Base-by-base conservation (phyloP, 2,888 invertebrate species). In the Hypselothyrea guttata region DNA sequence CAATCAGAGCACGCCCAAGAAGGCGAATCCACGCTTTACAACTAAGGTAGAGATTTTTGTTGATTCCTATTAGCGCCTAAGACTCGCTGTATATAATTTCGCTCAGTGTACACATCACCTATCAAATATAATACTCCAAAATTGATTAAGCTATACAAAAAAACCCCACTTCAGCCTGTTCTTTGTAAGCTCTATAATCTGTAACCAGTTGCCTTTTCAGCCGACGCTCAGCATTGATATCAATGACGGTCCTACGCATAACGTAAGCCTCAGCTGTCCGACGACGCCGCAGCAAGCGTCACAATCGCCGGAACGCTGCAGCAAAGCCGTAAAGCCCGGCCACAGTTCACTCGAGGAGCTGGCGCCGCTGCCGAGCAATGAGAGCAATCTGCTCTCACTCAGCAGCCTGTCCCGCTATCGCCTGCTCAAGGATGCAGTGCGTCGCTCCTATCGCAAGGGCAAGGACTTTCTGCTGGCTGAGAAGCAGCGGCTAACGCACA, bases 11-110 rank as follows among this genome's bases (percentile, higher is more conserved):
- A 88, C 89, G 8, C 89, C 88, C 49, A 88, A 85, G 67, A 89
- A 88, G 38, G 56, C 55, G 16, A 58, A 65, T 31, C 79, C 79
- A 34, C 78, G 81, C 7, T 88, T 86, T 76, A 83, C 79, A 40
- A 84, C 89, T 66, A 89, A 89, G 89, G 89, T 89, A 89, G 89
- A 89, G 73, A 72, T 89, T 78, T 89, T 87, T 75, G 71, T 89
- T 76, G 86, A 89, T 72, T 86, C 89, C 48, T 83, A 87, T 75
- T 89, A 76, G 56, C 8, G 31, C 18, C 1, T 58, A 61, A 48
- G 51, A 41, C 42, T 13, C 41, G 22, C 28, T 22, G 51, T 41
- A 4, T 41, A n/a, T 8, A 15, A 4, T 15, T 15, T 33, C 38
- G 22, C 11, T 47, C 16, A 3, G 30, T 28, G 28, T 28, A 42